These are phyloP conservation scores for Maniola hyperantus DNA, from an alignment of 2,888 invertebrate species.

Conservation along the genomic window DNA sequence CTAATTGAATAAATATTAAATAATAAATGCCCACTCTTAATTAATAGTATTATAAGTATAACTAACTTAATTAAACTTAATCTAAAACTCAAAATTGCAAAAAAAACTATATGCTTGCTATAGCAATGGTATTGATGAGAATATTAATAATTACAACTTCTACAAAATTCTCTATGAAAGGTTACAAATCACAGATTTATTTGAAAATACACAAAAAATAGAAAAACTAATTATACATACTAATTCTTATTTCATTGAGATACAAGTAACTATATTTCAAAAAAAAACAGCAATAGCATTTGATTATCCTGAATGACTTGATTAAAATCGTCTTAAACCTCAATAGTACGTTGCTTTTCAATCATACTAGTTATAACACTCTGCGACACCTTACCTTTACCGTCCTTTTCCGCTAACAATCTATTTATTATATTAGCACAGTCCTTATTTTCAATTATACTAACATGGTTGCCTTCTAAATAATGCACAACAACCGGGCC, in stretches of 20 bases:
- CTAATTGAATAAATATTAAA: constrained; percentile 9
- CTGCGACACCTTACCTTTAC: constrained; percentile 51
- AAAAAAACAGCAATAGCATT: neutral
- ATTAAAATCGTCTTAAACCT: neutral
- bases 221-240: too few species aligned
- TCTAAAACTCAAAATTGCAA: neutral
- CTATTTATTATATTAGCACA: constrained; percentile 42
- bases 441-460: constrained; percentile 32
- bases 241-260: too few species aligned
- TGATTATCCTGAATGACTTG: neutral
- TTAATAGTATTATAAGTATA: neutral
- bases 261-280: neutral
- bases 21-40: neutral
- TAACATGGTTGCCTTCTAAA: constrained; percentile 33
- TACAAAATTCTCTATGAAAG: neutral
- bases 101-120: neutral
- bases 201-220: too few species aligned
- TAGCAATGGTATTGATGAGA: neutral
- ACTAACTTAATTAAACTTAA: neutral
- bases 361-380: constrained; percentile 67
- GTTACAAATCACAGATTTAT: too few species aligned
- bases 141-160: neutral
- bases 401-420: constrained; percentile 49
- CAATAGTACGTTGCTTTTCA: constrained; percentile 60
- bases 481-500: constrained; percentile 82